Evolutionary conservation across 2,797 vertebrate genomes (phyloP).

Genomic region (Poecilia picta): DNA sequence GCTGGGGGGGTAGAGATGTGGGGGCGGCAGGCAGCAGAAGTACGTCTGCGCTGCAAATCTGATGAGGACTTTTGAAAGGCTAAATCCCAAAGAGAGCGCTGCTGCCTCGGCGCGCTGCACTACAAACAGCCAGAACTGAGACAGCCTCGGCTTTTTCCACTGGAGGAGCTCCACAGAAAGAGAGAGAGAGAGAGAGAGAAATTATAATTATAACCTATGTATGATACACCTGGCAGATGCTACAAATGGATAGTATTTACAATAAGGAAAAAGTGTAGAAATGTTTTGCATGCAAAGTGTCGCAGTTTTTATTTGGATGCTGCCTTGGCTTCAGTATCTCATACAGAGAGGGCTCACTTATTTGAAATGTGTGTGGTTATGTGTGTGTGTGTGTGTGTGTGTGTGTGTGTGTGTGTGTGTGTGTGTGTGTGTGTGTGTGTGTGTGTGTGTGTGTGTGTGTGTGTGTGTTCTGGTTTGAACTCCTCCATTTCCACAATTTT

Average conservation of each 20-base stretch:
- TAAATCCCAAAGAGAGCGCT: slow-evolving; percentile 73
- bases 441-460: not conserved
- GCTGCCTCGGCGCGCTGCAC: slow-evolving; percentile 64
- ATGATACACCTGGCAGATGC: slow-evolving; percentile 52
- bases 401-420: not conserved
- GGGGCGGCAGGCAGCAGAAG: slow-evolving; percentile 73
- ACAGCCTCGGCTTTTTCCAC: slow-evolving; percentile 47
- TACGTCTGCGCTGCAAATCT: slow-evolving; percentile 77
- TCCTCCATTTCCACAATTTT: slow-evolving; percentile 47
- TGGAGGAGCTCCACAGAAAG: slow-evolving; percentile 48
- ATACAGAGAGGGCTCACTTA: slow-evolving; percentile 18
- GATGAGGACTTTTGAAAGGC: slow-evolving; percentile 81
- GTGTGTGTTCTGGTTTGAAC: slow-evolving; percentile 14
- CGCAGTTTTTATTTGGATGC: slow-evolving; percentile 49
- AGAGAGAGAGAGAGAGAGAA: slow-evolving; percentile 31
- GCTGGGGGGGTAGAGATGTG: slow-evolving; percentile 61
- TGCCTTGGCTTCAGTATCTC: slow-evolving; percentile 57
- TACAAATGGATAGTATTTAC: slow-evolving; percentile 60
- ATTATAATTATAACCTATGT: slow-evolving; percentile 60
- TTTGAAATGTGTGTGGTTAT: slow-evolving; percentile 18
- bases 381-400: slow-evolving; percentile 7
- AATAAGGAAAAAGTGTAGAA: slow-evolving; percentile 45
- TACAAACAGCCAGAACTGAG: slow-evolving; percentile 69
- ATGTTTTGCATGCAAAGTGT: slow-evolving; percentile 49
- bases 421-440: slow-evolving; percentile 1